A percentile compares a stretch with the other conserved stretches of the same genome.
Conservation (phyloP, 2,113 vertebrate species). For the Catharus fuscescens region DNA sequence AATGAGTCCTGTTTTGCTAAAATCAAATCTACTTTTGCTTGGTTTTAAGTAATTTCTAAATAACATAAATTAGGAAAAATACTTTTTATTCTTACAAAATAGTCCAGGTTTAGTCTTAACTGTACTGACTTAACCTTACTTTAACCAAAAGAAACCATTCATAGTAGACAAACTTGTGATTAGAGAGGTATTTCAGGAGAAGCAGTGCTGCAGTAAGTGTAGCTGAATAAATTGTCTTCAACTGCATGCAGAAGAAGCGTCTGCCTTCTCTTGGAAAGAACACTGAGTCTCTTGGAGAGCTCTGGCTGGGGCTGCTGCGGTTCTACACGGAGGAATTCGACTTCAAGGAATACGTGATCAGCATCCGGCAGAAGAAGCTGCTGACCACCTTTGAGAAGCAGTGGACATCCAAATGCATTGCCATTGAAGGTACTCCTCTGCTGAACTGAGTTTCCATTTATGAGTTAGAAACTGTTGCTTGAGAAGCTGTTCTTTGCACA, state of each 20-base stretch:
- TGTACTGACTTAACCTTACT: not conserved
- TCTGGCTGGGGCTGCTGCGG: slow-evolving; percentile 93
- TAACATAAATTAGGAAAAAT: not conserved
- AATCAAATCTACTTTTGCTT: not conserved
- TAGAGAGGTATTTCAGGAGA: not conserved
- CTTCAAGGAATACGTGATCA: slow-evolving; percentile 97
- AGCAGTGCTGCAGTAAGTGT: not conserved
- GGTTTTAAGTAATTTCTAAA: not conserved
- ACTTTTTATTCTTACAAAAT: not conserved
- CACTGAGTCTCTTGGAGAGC: slow-evolving; percentile 90
- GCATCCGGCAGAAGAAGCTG: slow-evolving; percentile 93
- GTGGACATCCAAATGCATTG: slow-evolving; percentile 99
- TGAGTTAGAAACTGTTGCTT: not conserved
- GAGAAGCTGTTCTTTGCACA: not conserved
- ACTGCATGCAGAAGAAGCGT: slow-evolving; percentile 79
- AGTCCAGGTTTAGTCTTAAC: not conserved
- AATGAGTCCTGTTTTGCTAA: not conserved
- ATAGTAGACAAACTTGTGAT: not conserved
- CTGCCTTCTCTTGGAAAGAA: slow-evolving; percentile 86
- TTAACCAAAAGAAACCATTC: not conserved
- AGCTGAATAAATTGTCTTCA: not conserved
- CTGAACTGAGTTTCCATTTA: not conserved
- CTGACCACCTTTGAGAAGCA: slow-evolving; percentile 98
- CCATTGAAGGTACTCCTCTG: slow-evolving; percentile 88
- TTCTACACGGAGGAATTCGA: slow-evolving; percentile 99